Evolutionary conservation across 2,888 invertebrate genomes (phyloP).

Genomic region (Seira ritae): DNA sequence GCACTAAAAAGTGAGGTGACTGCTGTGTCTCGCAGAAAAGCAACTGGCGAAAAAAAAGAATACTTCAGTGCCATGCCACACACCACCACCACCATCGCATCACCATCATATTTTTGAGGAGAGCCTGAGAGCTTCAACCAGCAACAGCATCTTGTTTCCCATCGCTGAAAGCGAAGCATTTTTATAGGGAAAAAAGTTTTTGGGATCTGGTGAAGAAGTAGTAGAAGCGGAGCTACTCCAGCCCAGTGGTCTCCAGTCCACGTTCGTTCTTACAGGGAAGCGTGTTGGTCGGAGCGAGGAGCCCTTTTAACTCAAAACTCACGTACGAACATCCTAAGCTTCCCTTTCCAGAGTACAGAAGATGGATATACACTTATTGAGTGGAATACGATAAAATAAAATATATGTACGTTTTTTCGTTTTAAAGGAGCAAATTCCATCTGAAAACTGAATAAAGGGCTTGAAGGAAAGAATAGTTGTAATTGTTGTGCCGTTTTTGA

Average conservation of each 20-base stretch:
- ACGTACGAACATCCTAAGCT: constrained; percentile 17
- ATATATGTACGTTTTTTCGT: neutral
- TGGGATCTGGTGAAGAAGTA: neutral
- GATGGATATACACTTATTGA: neutral
- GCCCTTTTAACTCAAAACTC: constrained; percentile 56
- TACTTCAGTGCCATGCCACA: constrained; percentile 20
- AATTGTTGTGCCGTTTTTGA: neutral
- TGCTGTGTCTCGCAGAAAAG: constrained; percentile 40
- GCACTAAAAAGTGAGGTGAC: constrained; percentile 31
- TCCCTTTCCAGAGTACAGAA: neutral
- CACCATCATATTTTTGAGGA: constrained; percentile 18
- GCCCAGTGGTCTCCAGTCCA: constrained; percentile 53
- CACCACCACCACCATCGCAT: constrained; percentile 34
- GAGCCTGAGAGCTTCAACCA: neutral
- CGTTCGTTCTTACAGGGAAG: constrained; percentile 55
- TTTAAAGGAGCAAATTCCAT: neutral
- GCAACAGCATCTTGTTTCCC: constrained; percentile 4
- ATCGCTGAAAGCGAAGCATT: neutral
- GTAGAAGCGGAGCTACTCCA: constrained; percentile 45
- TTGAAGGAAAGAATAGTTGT: neutral
- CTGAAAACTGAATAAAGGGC: neutral
- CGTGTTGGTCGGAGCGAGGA: constrained; percentile 44
- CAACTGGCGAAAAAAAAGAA: constrained; percentile 40
- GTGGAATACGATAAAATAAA: neutral
- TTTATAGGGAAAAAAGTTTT: neutral